Evolutionary conservation across 2,888 invertebrate genomes (phyloP), one percentile per base, ranked within the genome.

Genomic region (Parapristionchus giblindavisi): DNA sequence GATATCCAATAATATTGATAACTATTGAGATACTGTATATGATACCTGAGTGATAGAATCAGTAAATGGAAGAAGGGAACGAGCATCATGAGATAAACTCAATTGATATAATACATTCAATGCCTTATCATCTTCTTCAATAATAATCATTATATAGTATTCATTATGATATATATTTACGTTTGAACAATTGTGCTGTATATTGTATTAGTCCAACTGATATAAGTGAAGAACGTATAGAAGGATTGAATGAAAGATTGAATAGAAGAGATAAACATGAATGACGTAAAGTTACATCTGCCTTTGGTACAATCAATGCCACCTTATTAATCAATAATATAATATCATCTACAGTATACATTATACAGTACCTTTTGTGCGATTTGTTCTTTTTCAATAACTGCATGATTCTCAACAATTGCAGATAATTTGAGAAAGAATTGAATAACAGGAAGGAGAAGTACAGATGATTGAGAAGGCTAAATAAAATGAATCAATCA

Each of bases 361-460:
- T n/a, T 17, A 2, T 17, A n/a, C 8, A 1, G n/a, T 14, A 68
- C 91, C 36, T 52, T 68, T 24, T 68, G 56, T 29, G 70, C 70
- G 21, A 71, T 56, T 27, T 27, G 29, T n/a, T 71, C 70, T n/a
- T 71, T 71, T 32, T 71, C 92, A 95, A 99, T 96, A 79, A 93
- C 92, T 87, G 94, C 93, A 90, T 96, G 96, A 89, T 98, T 98
- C 89, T 96, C 96, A 73, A 93, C 92, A 89, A 95, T 96, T 85
- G 96, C 93, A 5, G 95, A 95, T 29, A 99, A 90, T 89, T 97
- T 98, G 89, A 96, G 95, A 63, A 99, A 91, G 89, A 99, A 98
- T 32, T 73, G 74, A 3, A 80, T 54, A 40, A 71, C 70, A 40
- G 70, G 56, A 21, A 29, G 70, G n/a, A 71, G 70, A 14, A 92